Percentiles rank a stretch among this genome's conserved stretches.
phyloP scores from a whole-genome alignment of 1,140 invertebrate genomes.

The Bombus waltoni region DNA sequence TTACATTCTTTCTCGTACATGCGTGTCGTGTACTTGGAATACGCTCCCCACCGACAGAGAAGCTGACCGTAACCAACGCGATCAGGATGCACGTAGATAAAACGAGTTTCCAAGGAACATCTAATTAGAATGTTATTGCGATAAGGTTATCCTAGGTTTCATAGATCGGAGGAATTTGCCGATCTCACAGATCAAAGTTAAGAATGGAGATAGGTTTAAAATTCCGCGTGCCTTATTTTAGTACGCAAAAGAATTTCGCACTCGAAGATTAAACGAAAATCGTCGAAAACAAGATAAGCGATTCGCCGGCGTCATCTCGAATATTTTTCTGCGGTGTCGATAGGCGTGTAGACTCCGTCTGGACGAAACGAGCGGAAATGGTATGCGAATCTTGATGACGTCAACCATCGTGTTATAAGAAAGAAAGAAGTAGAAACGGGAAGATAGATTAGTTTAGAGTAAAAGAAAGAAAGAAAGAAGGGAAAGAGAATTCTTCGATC shows the following conservation, averaged over 20 bases:
- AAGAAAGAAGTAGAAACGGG: slow-evolving; percentile 2
- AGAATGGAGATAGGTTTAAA: neutral
- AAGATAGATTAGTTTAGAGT: slow-evolving; percentile 29
- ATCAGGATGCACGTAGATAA: slow-evolving; percentile 33
- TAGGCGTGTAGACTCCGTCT: slow-evolving; percentile 17
- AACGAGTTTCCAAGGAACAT: slow-evolving; percentile 46
- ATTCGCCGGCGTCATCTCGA: neutral
- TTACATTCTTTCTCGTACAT: slow-evolving; percentile 21
- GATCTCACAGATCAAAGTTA: neutral
- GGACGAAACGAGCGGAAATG: slow-evolving; percentile 72
- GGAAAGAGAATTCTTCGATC: slow-evolving; percentile 65
- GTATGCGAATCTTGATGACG: slow-evolving; percentile 59
- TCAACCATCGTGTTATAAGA: slow-evolving; percentile 29
- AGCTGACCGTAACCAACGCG: slow-evolving; percentile 22
- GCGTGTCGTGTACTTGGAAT: slow-evolving; percentile 3
- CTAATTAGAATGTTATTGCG: slow-evolving; percentile 54
- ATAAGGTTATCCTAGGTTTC: neutral
- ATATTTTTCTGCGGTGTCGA: slow-evolving; percentile 4
- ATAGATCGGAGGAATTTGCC: neutral
- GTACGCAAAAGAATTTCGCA: neutral
- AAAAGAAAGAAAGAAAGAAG: slow-evolving; percentile 4
- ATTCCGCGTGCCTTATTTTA: neutral
- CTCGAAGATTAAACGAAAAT: slow-evolving; percentile 15
- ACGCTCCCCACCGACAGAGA: neutral
- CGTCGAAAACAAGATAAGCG: slow-evolving; percentile 25